phyloP scores from a whole-genome alignment of 1,140 invertebrate species.

The Ceratosolen fusciceps region DNA sequence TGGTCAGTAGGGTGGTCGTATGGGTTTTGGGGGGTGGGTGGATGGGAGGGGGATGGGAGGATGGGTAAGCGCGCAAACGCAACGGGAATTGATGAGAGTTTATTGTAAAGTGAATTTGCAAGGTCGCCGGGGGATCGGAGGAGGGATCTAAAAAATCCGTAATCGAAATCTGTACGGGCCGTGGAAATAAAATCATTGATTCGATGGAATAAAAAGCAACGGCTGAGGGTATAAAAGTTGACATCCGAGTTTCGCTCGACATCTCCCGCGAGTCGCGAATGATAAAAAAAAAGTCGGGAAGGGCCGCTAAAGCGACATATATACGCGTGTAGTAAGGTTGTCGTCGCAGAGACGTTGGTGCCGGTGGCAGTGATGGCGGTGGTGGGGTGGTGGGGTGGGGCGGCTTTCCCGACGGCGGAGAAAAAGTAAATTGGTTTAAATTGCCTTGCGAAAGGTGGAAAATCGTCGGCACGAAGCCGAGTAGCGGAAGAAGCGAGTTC shows the following conservation, averaged over 20 bases:
- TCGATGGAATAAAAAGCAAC: slow-evolving; percentile 12
- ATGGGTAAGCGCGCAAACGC: too few species aligned
- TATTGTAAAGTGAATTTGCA: too few species aligned
- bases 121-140: too few species aligned
- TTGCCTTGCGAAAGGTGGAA: slow-evolving; percentile 53
- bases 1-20: too few species aligned
- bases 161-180: background rate
- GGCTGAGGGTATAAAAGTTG: slow-evolving; percentile 16
- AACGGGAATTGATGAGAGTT: too few species aligned
- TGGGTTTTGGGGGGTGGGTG: too few species aligned
- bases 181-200: background rate
- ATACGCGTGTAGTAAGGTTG: background rate
- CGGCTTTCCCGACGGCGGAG: background rate
- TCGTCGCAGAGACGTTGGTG: too few species aligned
- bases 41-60: too few species aligned
- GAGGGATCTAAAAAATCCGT: background rate
- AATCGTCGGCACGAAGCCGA: slow-evolving; percentile 43
- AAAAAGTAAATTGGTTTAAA: slow-evolving; percentile 50
- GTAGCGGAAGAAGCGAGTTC: slow-evolving; percentile 45
- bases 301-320: background rate
- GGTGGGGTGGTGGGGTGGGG: too few species aligned
- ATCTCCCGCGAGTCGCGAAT: slow-evolving; percentile 1
- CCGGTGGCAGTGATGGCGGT: too few species aligned
- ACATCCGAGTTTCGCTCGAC: background rate
- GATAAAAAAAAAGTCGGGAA: slow-evolving; percentile 16